These are phyloP conservation scores for Pararge aegeria DNA, from an alignment of 1,140 invertebrate genomes.

Conservation along the genomic window DNA sequence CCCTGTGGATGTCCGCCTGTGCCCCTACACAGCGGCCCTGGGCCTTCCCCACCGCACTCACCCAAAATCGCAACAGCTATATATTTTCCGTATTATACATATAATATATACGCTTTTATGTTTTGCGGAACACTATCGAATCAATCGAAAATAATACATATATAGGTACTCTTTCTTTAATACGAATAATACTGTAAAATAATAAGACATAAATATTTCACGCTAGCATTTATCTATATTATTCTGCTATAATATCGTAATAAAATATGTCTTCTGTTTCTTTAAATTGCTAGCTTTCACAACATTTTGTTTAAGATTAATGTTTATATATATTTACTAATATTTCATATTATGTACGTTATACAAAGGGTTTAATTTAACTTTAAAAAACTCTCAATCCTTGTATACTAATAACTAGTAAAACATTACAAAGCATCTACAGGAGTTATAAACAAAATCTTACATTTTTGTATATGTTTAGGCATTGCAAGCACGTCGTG, in stretches of 20 bases:
- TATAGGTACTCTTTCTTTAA: too few relatives aligned
- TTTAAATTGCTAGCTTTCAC: background rate
- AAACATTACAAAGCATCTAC: background rate
- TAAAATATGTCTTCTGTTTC: background rate
- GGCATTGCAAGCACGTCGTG: slow-evolving; percentile 81
- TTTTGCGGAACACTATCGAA: slow-evolving; percentile 5
- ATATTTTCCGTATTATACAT: slow-evolving; percentile 6
- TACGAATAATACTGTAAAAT: background rate
- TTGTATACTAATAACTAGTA: background rate
- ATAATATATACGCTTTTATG: slow-evolving; percentile 13
- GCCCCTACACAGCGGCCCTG: slow-evolving; percentile 20
- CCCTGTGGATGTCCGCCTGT: slow-evolving; percentile 48
- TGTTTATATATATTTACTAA: background rate
- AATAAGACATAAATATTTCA: background rate
- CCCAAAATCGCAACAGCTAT: slow-evolving; percentile 9
- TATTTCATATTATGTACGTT: background rate
- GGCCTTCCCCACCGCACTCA: slow-evolving; percentile 8
- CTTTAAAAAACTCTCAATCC: too few relatives aligned
- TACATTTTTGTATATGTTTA: slow-evolving; percentile 21
- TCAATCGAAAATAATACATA: too few relatives aligned
- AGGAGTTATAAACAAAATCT: background rate
- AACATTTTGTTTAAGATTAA: background rate
- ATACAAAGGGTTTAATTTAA: background rate
- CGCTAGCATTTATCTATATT: background rate
- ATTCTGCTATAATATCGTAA: background rate